phyloP scores from a whole-genome alignment of 2,113 vertebrate genomes.

The Chaetops frenatus region DNA sequence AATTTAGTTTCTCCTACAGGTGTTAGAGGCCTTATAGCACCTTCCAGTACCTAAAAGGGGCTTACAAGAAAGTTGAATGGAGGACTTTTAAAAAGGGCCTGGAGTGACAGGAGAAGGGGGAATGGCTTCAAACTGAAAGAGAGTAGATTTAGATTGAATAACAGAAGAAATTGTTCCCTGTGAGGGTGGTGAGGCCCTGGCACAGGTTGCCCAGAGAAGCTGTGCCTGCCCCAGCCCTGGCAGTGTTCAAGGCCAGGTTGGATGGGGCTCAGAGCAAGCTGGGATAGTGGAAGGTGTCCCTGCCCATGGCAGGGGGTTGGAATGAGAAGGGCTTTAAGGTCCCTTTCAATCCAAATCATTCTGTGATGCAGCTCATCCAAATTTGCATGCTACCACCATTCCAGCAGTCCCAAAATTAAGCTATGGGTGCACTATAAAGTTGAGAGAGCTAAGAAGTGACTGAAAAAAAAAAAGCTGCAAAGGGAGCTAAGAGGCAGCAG shows the following conservation, averaged over 20 bases:
- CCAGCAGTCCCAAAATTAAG: neutral
- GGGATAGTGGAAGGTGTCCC: neutral
- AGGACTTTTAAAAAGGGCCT: neutral
- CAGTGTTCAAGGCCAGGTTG: neutral
- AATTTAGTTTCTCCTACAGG: neutral
- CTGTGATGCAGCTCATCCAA: neutral
- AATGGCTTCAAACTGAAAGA: neutral
- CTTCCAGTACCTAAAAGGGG: neutral
- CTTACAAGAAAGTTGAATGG: neutral
- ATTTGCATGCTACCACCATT: neutral
- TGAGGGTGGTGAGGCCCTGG: neutral
- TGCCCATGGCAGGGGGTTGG: neutral
- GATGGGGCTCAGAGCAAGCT: neutral
- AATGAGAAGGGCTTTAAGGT: neutral
- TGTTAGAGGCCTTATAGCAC: neutral
- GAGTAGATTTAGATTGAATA: neutral
- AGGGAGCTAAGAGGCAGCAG: neutral
- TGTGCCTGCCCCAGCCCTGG: neutral
- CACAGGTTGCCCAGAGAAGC: neutral
- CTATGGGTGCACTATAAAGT: neutral
- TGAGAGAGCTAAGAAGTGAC: neutral
- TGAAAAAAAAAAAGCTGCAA: neutral
- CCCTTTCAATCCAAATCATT: neutral
- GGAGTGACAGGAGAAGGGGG: neutral
- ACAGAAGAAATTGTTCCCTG: fast-evolving